phyloP scores from a whole-genome alignment of 2,113 vertebrate genomes.

The Tragelaphus imberbis region DNA sequence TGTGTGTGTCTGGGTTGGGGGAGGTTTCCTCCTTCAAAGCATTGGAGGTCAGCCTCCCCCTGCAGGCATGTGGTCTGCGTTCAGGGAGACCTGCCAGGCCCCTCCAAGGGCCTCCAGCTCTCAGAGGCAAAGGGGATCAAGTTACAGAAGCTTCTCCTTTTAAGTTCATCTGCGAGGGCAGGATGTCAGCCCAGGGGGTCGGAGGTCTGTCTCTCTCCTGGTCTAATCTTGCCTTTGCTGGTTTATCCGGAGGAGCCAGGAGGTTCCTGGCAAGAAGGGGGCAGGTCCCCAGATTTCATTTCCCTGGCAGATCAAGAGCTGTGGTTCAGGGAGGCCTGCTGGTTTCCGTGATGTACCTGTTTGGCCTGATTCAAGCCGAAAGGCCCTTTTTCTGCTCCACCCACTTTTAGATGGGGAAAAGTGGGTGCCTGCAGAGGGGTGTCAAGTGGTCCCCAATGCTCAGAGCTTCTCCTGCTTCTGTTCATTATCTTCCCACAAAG shows the following conservation, averaged over 20 bases:
- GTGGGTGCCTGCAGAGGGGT: rapidly evolving
- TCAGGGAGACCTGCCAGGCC: background rate
- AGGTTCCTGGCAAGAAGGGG: rapidly evolving
- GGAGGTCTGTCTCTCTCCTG: background rate
- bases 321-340: too few species aligned
- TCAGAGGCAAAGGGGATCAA: background rate
- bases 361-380: background rate
- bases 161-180: background rate
- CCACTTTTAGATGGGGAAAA: background rate
- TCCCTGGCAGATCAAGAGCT: background rate
- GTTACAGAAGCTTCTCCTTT: background rate
- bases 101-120: background rate
- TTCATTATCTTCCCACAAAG: background rate
- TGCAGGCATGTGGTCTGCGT: background rate
- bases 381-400: background rate
- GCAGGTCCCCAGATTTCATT: background rate
- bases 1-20: background rate
- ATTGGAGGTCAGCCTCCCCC: background rate
- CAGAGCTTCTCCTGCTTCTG: rapidly evolving
- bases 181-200: background rate
- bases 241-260: background rate
- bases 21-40: background rate
- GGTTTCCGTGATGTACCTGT: rapidly evolving
- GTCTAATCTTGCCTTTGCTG: background rate
- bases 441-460: background rate